Evolutionary conservation across 2,797 vertebrate species (phyloP), one percentile per base, ranked within the genome.

Genomic region (Rhyacichthys aspro): DNA sequence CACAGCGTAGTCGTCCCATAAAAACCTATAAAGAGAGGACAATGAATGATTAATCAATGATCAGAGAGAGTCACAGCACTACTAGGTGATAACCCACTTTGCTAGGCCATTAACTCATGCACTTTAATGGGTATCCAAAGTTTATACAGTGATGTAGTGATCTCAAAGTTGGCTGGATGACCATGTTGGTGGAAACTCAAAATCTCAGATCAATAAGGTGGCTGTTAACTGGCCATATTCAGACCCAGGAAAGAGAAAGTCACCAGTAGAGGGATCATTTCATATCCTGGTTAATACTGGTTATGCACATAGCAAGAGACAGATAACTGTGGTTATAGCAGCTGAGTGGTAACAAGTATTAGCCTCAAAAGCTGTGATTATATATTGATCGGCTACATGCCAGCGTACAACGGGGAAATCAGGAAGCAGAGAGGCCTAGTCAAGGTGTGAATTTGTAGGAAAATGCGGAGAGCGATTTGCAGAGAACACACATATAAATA

Each of bases 1-100:
- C 11, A 98, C 93, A 0, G 90, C 74, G 53, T 95, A 98, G 68
- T 91, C 79, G 0, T 92, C 85, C 73, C 48, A 60, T 11, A 80
- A 72, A 55, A 98, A 96, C 82, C 97, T 98, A 76, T 7, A 1
- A 14, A 41, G 44, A 39, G 32, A 17, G 3, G 8, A 41, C 7
- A 37, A 9, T 1, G 19, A n/a, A 23, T 6, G 50, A n/a, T 3
- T 53, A 9, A 17, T 38, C 32, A 16, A 5, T 17, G 48, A 36
- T 28, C 23, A 28, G 23, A 6, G 7, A 28, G 3, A 28, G 7
- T 28, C 23, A 28, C 23, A 28, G 23, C 23, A 28, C 23, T 28
- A 28, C 23, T 4, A 28, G 23, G 23, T 28, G 23, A 28, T 28
- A 28, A 28, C 23, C 23, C 7, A 28, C 4, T 28, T 28, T 28